Conservation (phyloP, 2,888 invertebrate genomes). For the Lasioglossum oenotherae region DNA sequence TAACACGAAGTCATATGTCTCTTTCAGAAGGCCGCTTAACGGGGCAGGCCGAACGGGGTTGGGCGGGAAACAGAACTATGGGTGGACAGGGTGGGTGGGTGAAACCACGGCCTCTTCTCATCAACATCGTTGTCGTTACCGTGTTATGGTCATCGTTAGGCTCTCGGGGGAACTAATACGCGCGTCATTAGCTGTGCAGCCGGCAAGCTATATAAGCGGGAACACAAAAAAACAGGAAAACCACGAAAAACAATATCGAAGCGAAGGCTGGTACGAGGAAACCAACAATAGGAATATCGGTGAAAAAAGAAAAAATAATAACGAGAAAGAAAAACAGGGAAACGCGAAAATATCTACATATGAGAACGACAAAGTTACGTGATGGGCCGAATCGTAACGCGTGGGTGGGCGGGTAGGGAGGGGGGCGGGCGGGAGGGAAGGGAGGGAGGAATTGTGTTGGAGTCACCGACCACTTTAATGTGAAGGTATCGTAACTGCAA, state of each 20-base stretch:
- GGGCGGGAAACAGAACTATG: constrained; percentile 83
- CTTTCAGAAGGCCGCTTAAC: constrained; percentile 83
- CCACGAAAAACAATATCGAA: constrained; percentile 66
- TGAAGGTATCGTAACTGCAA: constrained; percentile 72
- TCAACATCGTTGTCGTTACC: constrained; percentile 83
- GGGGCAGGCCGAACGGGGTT: constrained; percentile 83
- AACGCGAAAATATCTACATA: constrained; percentile 15
- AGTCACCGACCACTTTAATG: constrained; percentile 72
- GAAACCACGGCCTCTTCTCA: constrained; percentile 85
- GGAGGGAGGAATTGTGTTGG: constrained; percentile 71
- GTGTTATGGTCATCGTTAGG: constrained; percentile 71
- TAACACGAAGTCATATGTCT: constrained; percentile 46
- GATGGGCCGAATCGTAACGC: constrained; percentile 76
- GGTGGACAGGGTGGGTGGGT: constrained; percentile 85
- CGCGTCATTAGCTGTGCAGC: constrained; percentile 53
- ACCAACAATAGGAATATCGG: constrained; percentile 10
- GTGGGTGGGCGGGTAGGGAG: constrained; percentile 77
- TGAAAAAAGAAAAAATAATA: constrained; percentile 2
- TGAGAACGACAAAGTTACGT: constrained; percentile 69
- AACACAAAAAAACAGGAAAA: constrained; percentile 25
- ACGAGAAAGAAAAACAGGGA: neutral
- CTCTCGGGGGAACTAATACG: constrained; percentile 61
- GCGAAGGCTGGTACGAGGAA: constrained; percentile 61
- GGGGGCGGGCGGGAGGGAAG: constrained; percentile 74
- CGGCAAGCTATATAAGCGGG: constrained; percentile 48